phyloP scores from a whole-genome alignment of 2,888 invertebrate species.

The Yponomeuta cagnagella region DNA sequence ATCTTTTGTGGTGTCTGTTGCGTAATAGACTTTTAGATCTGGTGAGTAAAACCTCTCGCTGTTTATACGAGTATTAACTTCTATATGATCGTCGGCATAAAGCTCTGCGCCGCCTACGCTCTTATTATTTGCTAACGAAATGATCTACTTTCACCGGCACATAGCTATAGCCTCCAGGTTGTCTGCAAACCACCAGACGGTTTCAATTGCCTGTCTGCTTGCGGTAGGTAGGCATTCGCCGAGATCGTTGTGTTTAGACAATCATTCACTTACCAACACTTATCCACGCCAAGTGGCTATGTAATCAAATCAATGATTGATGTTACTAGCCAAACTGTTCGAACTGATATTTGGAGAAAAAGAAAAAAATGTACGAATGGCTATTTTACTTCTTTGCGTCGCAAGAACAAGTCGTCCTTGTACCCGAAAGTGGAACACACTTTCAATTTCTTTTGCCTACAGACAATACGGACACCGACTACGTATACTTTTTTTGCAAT shows the following conservation, averaged over 20 bases:
- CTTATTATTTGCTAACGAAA: conserved; percentile 48
- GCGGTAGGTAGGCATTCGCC: neutral
- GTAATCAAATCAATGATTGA: neutral
- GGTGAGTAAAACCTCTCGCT: conserved; percentile 7
- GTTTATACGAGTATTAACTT: neutral
- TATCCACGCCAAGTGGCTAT: conserved; percentile 6
- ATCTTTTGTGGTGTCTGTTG: neutral
- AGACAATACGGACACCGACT: neutral
- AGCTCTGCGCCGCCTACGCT: conserved; percentile 43
- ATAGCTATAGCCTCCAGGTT: conserved; percentile 26
- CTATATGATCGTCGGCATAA: conserved; percentile 31
- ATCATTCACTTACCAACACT: conserved; percentile 11
- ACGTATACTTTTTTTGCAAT: neutral
- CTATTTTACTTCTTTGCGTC: neutral
- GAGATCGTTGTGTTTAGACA: conserved; percentile 10
- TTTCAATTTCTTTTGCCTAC: conserved; percentile 20
- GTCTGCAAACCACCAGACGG: conserved; percentile 30
- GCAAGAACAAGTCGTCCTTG: conserved; percentile 13
- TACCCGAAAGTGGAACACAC: conserved; percentile 13
- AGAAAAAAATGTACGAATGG: neutral
- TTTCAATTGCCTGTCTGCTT: conserved; percentile 21
- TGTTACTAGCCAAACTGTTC: neutral
- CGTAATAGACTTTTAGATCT: neutral
- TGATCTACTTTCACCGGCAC: conserved; percentile 42
- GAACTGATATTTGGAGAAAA: neutral